Conservation (phyloP, 2,797 vertebrate genomes). For the Psittacula echo region DNA sequence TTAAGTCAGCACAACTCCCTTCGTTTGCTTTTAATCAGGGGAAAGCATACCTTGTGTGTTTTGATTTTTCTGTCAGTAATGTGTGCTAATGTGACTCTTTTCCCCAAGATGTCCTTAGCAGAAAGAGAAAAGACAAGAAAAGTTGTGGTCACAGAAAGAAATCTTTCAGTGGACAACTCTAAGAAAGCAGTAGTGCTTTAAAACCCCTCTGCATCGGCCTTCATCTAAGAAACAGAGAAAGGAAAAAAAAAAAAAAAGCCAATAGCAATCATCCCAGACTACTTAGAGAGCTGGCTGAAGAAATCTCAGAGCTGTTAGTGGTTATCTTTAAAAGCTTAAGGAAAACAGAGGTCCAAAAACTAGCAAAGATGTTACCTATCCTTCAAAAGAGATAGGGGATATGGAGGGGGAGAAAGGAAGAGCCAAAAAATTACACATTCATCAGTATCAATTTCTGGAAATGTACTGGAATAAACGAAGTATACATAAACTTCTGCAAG, state of each 20-base stretch:
- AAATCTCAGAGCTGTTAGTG: slow-evolving; percentile 18
- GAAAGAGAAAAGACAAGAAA: background rate
- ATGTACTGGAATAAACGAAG: background rate
- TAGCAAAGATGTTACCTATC: background rate
- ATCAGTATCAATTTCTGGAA: slow-evolving; percentile 38
- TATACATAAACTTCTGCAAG: background rate
- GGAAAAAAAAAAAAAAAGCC: background rate
- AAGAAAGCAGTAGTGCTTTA: background rate
- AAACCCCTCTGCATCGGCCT: background rate
- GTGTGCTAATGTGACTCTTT: background rate
- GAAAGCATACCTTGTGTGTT: background rate
- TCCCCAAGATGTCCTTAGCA: background rate
- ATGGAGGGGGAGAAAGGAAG: background rate
- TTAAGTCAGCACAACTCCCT: background rate
- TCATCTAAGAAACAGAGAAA: background rate
- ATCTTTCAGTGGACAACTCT: background rate
- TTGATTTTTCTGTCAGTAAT: background rate
- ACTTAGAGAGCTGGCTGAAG: slow-evolving; percentile 1
- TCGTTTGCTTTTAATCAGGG: background rate
- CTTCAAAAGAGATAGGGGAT: background rate
- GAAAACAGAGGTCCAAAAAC: background rate
- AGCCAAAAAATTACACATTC: background rate
- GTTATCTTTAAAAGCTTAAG: slow-evolving; percentile 35
- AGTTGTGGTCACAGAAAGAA: background rate
- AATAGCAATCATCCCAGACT: background rate